Base-by-base conservation (phyloP, 2,888 invertebrate genomes). In the Tortrix viridana region DNA sequence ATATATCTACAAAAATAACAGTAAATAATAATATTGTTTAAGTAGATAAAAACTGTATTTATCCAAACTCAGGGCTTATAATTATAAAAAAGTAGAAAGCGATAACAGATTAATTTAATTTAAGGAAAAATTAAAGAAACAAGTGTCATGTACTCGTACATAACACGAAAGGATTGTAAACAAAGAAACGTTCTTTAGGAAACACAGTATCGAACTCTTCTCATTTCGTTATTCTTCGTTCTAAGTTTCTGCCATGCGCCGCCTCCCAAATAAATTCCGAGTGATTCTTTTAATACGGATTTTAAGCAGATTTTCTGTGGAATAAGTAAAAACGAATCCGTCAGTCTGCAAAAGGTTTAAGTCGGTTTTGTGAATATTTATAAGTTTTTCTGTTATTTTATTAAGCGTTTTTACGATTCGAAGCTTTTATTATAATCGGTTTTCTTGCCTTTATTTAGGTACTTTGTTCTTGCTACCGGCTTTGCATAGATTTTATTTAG, bases 261-360 rank as follows among this genome's bases (percentile, higher is more conserved):
- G 60, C 67, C 49, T 65, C 72, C 76, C 76, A 89, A 92, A 90
- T 90, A 92, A 91, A 91, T 90, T 89, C 89, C 86, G 82, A 91
- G 90, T 90, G 91, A 90, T 92, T 91, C 90, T 90, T 91, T 89
- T 89, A 90, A 92, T 90, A 87, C 89, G 89, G 90, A 90, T 90
- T 91, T 92, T 89, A 92, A 90, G 90, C 89, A 91, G 91, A 91
- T 91, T 90, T 92, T 89, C 89, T 89, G 89, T 87, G 82, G 89
- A 89, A 89, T 90, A 90, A 90, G 89, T 89, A 90, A 89, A 90
- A 90, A 90, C 88, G 91, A 85, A 90, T 90, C 88, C 89, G 89
- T 90, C 91, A 91, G 86, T 82, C 84, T 77, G 85, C 85, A 82
- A 87, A 89, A 87, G 89, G 87, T 84, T 89, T 89, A 87, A 86